Evolutionary conservation across 2,888 invertebrate species (phyloP).

Genomic region (Meteorus cinctellus): DNA sequence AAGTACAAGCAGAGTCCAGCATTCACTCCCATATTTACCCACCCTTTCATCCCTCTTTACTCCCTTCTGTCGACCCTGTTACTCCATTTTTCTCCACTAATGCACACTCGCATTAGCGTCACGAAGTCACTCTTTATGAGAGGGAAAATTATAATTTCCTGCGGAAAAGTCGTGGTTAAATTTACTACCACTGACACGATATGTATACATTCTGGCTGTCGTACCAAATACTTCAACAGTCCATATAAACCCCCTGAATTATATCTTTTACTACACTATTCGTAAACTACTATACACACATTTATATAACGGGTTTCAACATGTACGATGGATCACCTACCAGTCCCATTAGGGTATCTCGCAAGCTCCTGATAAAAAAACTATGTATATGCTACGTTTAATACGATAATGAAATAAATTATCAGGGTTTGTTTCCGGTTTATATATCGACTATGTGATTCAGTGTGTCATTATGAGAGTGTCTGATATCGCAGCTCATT

Average conservation of each 20-base stretch:
- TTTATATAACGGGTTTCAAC: constrained; percentile 5
- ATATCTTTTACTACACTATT: not conserved
- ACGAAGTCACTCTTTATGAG: constrained; percentile 55
- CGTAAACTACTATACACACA: constrained; percentile 1
- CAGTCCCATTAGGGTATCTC: constrained; percentile 12
- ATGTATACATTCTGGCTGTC: constrained; percentile 25
- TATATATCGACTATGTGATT: no score
- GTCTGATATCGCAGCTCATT: no score
- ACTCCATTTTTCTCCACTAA: constrained; percentile 45
- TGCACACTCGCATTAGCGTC: constrained; percentile 47
- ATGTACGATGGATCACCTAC: not conserved
- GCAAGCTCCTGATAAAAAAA: constrained; percentile 1
- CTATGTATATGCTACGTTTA: not conserved
- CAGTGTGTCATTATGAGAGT: no score
- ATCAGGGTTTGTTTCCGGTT: no score
- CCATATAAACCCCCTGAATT: constrained; percentile 3
- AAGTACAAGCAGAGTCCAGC: constrained; percentile 30
- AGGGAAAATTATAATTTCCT: constrained; percentile 64
- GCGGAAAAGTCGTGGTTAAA: constrained; percentile 56
- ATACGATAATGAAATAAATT: not conserved
- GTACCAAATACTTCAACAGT: constrained; percentile 24
- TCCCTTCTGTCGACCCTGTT: constrained; percentile 7
- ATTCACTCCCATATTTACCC: constrained; percentile 16
- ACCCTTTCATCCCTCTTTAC: not conserved
- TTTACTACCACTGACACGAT: constrained; percentile 57